phyloP scores from a whole-genome alignment of 2,797 vertebrate species.

The Emys orbicularis region DNA sequence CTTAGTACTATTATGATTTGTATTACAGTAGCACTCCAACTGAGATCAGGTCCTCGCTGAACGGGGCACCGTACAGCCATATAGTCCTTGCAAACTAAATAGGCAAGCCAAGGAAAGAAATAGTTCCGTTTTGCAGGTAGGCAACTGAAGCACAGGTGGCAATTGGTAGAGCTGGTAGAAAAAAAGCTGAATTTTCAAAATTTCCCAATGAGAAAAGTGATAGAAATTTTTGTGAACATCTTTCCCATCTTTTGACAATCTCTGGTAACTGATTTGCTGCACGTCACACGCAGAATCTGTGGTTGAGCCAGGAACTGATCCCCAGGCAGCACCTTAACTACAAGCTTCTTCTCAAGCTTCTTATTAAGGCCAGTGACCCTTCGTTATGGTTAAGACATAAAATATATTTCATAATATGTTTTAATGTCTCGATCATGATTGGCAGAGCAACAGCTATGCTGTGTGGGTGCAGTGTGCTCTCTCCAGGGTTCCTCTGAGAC shows the following conservation, averaged over 20 bases:
- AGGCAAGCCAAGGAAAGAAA: neutral
- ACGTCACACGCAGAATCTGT: neutral
- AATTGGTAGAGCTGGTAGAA: constrained; percentile 14
- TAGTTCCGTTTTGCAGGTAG: neutral
- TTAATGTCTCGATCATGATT: neutral
- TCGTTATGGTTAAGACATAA: neutral
- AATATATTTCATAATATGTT: fast-evolving
- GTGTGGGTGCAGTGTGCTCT: fast-evolving
- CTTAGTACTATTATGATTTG: neutral
- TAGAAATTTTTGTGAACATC: neutral
- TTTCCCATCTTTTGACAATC: neutral
- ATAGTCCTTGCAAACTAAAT: neutral
- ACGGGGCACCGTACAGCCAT: fast-evolving
- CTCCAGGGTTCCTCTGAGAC: neutral
- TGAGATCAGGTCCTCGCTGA: neutral
- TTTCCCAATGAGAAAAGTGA: neutral
- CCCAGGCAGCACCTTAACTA: neutral
- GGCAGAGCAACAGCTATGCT: neutral
- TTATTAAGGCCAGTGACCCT: neutral
- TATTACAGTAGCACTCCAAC: neutral
- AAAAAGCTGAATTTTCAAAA: neutral
- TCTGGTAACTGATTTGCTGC: neutral
- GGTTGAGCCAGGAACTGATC: neutral
- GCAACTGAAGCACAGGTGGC: neutral
- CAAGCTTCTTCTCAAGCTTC: neutral